A percentile compares a stretch with the other conserved stretches of the same genome.
Conservation (phyloP, 2,797 vertebrate species). For the Halcyon leucocephala region DNA sequence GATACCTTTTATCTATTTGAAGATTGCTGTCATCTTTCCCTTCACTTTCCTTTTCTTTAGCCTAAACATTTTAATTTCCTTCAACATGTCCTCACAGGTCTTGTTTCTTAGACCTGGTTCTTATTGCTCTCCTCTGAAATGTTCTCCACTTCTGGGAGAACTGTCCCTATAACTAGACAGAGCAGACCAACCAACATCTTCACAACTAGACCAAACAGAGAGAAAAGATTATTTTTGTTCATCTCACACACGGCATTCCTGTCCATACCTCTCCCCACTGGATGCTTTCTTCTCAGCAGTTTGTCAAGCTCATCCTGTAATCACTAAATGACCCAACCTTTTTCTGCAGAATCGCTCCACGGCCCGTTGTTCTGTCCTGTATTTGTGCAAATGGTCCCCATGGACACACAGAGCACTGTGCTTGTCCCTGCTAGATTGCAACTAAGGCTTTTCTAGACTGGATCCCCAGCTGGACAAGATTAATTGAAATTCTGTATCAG, state of each 20-base stretch:
- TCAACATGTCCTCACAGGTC: background rate
- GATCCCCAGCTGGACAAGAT: background rate
- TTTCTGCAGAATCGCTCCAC: background rate
- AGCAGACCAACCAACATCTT: background rate
- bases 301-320: background rate
- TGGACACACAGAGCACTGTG: background rate
- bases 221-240: background rate
- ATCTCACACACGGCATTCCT: rapidly evolving
- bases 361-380: background rate
- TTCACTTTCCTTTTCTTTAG: background rate
- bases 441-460: background rate
- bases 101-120: background rate
- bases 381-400: background rate
- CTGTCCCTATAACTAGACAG: background rate
- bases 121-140: background rate
- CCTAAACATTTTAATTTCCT: background rate
- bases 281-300: background rate
- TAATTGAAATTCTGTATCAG: background rate
- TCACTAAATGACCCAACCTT: background rate
- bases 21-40: background rate
- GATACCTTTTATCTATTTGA: background rate
- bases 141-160: background rate
- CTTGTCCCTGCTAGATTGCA: background rate
- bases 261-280: background rate
- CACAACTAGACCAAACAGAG: background rate